phyloP scores from a whole-genome alignment of 2,113 vertebrate genomes.

The Pachyramphus minor region DNA sequence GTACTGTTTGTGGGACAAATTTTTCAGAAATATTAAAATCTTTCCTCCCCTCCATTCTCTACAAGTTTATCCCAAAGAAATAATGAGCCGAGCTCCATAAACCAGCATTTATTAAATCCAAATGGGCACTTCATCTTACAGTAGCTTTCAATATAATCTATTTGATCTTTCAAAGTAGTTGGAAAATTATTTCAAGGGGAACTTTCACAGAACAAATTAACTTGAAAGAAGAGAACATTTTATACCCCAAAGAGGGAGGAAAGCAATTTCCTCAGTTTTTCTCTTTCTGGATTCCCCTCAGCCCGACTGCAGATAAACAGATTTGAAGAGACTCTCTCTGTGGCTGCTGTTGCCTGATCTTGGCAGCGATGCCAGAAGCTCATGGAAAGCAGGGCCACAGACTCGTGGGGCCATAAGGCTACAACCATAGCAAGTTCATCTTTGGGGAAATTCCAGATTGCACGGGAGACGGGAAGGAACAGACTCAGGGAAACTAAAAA shows the following conservation, averaged over 20 bases:
- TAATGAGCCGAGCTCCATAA: constrained; percentile 4
- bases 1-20: neutral
- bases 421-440: neutral
- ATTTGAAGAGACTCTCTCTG: neutral
- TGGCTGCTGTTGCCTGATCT: neutral
- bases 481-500: neutral
- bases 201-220: constrained; percentile 50
- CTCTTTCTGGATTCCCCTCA: neutral
- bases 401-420: neutral
- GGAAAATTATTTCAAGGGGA: constrained; percentile 33
- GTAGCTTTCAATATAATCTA: constrained; percentile 50
- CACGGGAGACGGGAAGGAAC: neutral
- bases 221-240: constrained; percentile 52
- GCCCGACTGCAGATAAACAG: neutral
- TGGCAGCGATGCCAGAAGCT: neutral
- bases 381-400: neutral
- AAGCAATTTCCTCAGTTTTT: constrained; percentile 42
- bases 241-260: constrained; percentile 37
- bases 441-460: neutral
- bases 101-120: constrained; percentile 42
- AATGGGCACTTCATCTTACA: constrained; percentile 17
- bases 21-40: constrained; percentile 40
- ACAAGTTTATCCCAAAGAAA: constrained; percentile 26
- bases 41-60: constrained; percentile 22
- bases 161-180: constrained; percentile 37